Percentiles rank a stretch among this genome's conserved stretches.
phyloP scores from a whole-genome alignment of 2,888 invertebrate species.

The Anoplius nigerrimus region DNA sequence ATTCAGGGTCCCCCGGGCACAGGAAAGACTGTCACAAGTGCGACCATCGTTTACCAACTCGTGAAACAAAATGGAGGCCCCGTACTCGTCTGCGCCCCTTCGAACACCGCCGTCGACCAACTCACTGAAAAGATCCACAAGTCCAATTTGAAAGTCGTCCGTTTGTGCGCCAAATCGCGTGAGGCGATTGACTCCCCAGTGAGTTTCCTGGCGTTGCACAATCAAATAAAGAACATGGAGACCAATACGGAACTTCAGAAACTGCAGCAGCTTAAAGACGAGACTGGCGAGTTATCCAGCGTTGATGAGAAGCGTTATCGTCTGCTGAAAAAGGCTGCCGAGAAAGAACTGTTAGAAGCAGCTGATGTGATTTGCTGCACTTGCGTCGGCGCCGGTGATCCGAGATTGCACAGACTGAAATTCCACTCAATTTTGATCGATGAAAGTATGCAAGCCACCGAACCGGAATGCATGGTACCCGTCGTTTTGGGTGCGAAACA shows the following conservation, averaged over 20 bases:
- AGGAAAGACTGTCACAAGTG: slow-evolving; percentile 99
- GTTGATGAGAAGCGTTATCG: slow-evolving; percentile 97
- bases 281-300: slow-evolving; percentile 97
- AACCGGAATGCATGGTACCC: slow-evolving; percentile 99
- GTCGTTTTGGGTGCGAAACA: slow-evolving; percentile 98
- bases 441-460: slow-evolving; percentile 97
- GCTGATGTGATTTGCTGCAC: slow-evolving; percentile 99
- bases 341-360: slow-evolving; percentile 92
- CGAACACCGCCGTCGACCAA: slow-evolving; percentile 99
- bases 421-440: slow-evolving; percentile 98
- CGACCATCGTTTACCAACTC: slow-evolving; percentile 98
- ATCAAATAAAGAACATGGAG: slow-evolving; percentile 96
- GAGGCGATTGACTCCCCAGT: slow-evolving; percentile 99
- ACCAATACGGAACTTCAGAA: slow-evolving; percentile 95
- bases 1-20: slow-evolving; percentile 99
- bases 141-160: slow-evolving; percentile 94
- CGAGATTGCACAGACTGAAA: slow-evolving; percentile 92
- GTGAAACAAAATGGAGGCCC: slow-evolving; percentile 95
- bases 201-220: slow-evolving; percentile 96
- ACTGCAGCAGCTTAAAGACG: slow-evolving; percentile 96
- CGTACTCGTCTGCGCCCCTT: slow-evolving; percentile 98
- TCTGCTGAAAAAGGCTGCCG: slow-evolving; percentile 91
- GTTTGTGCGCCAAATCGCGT: slow-evolving; percentile 97
- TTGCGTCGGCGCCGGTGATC: slow-evolving; percentile 99
- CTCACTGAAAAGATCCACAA: slow-evolving; percentile 98